Evolutionary conservation across 2,113 vertebrate genomes (phyloP).

Genomic region (Lipophrys pholis): DNA sequence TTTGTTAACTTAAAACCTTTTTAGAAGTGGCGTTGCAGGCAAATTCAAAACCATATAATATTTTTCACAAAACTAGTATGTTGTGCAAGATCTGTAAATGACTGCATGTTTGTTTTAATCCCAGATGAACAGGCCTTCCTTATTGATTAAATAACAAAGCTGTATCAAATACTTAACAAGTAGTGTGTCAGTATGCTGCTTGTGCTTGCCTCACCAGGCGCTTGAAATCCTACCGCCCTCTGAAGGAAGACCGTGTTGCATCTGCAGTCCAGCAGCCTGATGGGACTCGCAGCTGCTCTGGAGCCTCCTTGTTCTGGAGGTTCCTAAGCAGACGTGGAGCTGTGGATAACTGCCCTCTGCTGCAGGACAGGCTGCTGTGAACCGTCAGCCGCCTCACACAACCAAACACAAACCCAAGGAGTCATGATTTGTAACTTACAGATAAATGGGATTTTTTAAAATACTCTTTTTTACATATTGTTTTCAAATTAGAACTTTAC

Average conservation of each 20-base stretch:
- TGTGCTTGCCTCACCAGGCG: conserved; percentile 72
- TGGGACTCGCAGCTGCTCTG: conserved; percentile 43
- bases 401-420: conserved; percentile 21
- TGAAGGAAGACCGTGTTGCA: conserved; percentile 47
- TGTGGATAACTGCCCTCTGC: conserved; percentile 85
- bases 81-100: no score
- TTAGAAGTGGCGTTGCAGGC: no score
- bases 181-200: neutral
- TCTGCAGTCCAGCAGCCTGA: conserved; percentile 28
- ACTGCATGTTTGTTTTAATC: no score
- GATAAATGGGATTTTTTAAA: conserved; percentile 52
- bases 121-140: no score
- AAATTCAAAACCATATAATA: no score
- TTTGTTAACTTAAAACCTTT: no score
- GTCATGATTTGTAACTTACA: neutral
- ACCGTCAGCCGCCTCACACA: neutral
- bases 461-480: conserved; percentile 50
- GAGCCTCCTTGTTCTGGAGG: conserved; percentile 80
- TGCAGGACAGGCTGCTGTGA: conserved; percentile 84
- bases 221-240: conserved; percentile 75
- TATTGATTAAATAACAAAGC: no score
- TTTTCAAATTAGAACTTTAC: conserved; percentile 35
- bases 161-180: no score
- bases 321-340: conserved; percentile 71
- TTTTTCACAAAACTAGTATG: no score